Evolutionary conservation across 2,113 vertebrate species (phyloP).

Genomic region (Sialia sialis): DNA sequence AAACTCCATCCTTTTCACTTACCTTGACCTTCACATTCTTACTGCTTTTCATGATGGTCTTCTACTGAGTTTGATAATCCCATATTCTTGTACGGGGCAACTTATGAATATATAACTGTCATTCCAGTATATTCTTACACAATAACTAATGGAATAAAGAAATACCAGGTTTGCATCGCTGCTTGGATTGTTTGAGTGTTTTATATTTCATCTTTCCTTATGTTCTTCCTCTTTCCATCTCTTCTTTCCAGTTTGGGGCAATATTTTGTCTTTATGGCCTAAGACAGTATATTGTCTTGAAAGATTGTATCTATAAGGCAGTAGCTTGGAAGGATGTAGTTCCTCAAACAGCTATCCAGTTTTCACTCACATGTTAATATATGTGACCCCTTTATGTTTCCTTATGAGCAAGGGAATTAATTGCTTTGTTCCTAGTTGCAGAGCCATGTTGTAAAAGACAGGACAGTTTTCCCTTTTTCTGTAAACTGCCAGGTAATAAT

Average conservation of each 20-base stretch:
- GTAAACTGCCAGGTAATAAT: background rate
- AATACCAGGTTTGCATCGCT: background rate
- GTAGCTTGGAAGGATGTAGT: background rate
- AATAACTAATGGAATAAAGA: background rate
- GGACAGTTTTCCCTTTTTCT: background rate
- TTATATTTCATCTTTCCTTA: background rate
- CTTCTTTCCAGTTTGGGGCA: background rate
- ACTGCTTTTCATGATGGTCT: background rate
- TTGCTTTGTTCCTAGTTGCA: background rate
- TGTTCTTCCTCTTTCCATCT: background rate
- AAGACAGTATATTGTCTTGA: background rate
- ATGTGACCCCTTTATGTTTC: background rate
- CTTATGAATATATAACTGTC: background rate
- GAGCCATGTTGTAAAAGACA: background rate
- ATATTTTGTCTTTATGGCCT: background rate
- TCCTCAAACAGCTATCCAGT: background rate
- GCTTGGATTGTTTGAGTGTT: background rate
- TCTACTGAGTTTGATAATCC: background rate
- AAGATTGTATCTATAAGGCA: background rate
- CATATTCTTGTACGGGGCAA: background rate
- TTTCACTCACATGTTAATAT: background rate
- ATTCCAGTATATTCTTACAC: background rate
- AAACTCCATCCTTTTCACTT: background rate
- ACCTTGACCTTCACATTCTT: background rate
- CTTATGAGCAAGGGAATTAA: background rate